phyloP scores from a whole-genome alignment of 2,888 invertebrate species.

The Platycheirus albimanus region DNA sequence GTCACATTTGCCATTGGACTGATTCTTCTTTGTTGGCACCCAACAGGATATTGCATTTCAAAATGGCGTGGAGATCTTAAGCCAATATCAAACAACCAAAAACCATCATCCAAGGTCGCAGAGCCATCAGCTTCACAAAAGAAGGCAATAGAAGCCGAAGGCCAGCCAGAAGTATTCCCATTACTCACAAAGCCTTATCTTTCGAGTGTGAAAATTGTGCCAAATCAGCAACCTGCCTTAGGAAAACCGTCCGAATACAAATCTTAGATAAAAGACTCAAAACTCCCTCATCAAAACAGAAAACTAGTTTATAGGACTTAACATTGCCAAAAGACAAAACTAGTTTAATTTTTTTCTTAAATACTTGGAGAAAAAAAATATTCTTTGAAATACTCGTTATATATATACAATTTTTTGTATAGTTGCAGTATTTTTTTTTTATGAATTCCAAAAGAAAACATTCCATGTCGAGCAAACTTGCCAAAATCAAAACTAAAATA shows the following conservation, averaged over 20 bases:
- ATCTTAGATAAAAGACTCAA: constrained; percentile 38
- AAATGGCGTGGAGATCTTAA: constrained; percentile 56
- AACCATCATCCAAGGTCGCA: constrained; percentile 26
- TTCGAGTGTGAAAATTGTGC: constrained; percentile 49
- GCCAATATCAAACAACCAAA: constrained; percentile 18
- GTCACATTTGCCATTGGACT: constrained; percentile 83
- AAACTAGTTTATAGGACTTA: constrained; percentile 34
- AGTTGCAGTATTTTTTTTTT: constrained; percentile 6
- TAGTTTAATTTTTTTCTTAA: constrained; percentile 22
- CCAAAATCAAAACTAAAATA: constrained; percentile 30
- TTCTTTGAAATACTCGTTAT: constrained; percentile 28
- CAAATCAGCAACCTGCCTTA: constrained; percentile 30
- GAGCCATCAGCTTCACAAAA: constrained; percentile 47
- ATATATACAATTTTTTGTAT: constrained; percentile 7
- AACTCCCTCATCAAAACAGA: not conserved
- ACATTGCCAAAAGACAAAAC: constrained; percentile 48
- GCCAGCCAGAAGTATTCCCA: constrained; percentile 70
- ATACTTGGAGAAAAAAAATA: not conserved
- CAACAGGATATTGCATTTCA: constrained; percentile 70
- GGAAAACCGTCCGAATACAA: constrained; percentile 47
- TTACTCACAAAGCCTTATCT: constrained; percentile 50
- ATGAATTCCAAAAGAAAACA: constrained; percentile 13
- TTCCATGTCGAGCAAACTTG: constrained; percentile 44
- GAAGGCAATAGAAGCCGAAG: constrained; percentile 55
- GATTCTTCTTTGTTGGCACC: constrained; percentile 81